Base-by-base conservation (phyloP, 2,797 vertebrate genomes). In the Sebastes diaconus region DNA sequence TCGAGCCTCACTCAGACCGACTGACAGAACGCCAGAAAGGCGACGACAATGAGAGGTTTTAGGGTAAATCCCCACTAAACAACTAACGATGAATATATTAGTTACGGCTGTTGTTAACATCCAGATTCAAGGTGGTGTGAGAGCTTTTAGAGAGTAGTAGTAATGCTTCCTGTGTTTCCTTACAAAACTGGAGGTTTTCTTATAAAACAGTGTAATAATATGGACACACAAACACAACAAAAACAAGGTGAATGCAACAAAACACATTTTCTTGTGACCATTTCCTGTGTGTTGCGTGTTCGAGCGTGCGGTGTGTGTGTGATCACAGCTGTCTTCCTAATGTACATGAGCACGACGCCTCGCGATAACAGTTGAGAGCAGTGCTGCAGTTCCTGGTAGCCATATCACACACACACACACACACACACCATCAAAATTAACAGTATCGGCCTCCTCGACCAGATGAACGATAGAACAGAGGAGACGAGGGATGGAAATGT, bases 31-130 rank as follows among this genome's bases (percentile, higher is more conserved):
- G 67, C 66, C 88, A 88, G 80, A 91, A 87, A 89, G 82, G 60
- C 85, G 8, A 66, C n/a, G 14, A 72, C 85, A 90, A 83, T 20
- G 85, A 88, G 79, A 75, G 85, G 80, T 87, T 90, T 92, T 70
- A 88, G 85, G 87, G 81, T 77, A 91, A 92, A 95, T 93, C 88
- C 90, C 79, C 29, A 36, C 89, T 84, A 90, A 93, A 93, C 83
- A 80, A 76, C 75, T 4, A 72, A 83, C 87, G 72, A 93, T 94
- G 93, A 94, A 93, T 93, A 88, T 67, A 91, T 93, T 86, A 92
- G 68, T 59, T 76, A 72, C 16, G 73, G 24, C 39, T 22, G 78
- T 20, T 30, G 14, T 78, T 74, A 60, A 32, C n/a, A 11, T 75
- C 36, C 29, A 75, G 55, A 87, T 64, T 77, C 36, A 52, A 79